Percentiles rank a stretch among this genome's conserved stretches.
Evolutionary conservation across 2,113 vertebrate genomes (phyloP).

Genomic region (Eptesicus fuscus): DNA sequence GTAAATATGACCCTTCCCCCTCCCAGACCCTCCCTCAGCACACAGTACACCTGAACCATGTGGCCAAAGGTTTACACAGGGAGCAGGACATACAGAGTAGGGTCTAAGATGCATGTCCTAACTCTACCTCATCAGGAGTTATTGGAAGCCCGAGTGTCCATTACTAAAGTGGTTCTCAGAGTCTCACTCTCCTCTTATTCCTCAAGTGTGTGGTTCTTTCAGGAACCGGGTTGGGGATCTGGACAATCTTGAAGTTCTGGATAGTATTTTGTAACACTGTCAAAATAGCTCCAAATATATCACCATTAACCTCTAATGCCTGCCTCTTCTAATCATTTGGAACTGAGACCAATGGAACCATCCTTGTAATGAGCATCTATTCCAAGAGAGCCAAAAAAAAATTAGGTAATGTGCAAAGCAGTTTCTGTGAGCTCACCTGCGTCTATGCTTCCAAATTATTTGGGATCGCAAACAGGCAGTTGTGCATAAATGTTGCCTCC

Average conservation of each 20-base stretch:
- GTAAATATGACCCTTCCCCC: neutral
- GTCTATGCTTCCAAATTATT: neutral
- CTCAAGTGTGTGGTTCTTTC: neutral
- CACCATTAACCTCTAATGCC: neutral
- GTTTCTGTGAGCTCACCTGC: neutral
- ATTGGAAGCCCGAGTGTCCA: neutral
- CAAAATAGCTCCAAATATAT: neutral
- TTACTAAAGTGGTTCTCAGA: neutral
- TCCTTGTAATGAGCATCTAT: neutral
- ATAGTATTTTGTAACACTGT: neutral
- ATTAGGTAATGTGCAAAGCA: neutral
- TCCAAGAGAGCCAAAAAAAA: neutral
- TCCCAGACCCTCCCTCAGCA: rapidly evolving
- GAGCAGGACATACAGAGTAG: neutral
- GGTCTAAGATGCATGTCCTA: neutral
- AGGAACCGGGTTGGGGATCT: neutral
- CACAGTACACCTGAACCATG: neutral
- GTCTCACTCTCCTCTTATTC: neutral
- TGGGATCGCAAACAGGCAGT: neutral
- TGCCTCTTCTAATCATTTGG: neutral
- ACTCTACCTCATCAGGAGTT: neutral
- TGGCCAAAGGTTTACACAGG: neutral
- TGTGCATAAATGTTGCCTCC: too few relatives aligned
- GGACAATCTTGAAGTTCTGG: neutral
- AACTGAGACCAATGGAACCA: neutral